Percentiles rank a stretch among this genome's conserved stretches.
Conservation (phyloP, 1,140 invertebrate species). For the Stratiolaelaps scimitus region DNA sequence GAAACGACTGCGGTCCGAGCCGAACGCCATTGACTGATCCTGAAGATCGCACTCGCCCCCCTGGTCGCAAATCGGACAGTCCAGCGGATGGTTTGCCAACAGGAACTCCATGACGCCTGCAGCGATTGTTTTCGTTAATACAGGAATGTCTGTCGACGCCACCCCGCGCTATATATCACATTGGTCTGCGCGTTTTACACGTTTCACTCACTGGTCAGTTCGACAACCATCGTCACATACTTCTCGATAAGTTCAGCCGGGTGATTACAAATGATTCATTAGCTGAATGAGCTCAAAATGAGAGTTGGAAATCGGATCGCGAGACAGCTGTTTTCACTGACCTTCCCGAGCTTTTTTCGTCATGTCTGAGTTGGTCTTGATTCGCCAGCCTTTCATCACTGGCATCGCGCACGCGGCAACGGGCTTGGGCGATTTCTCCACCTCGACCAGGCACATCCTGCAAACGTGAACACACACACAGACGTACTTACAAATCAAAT, state of each 20-base stretch:
- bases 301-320: too few relatives aligned
- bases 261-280: too few relatives aligned
- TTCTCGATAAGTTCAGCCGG: too few relatives aligned
- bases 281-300: too few relatives aligned
- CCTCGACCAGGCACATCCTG: constrained; percentile 98
- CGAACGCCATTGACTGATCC: constrained; percentile 99
- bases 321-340: neutral
- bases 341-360: constrained; percentile 76
- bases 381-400: constrained; percentile 91
- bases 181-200: too few relatives aligned
- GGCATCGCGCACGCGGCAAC: constrained; percentile 99
- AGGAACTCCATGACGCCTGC: constrained; percentile 97
- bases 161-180: too few relatives aligned
- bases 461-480: constrained; percentile 43
- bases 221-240: too few relatives aligned
- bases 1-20: constrained; percentile 84
- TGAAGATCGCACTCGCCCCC: constrained; percentile 96
- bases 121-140: too few relatives aligned
- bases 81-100: constrained; percentile 92
- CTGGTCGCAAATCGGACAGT: constrained; percentile 99
- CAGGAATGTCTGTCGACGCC: too few relatives aligned
- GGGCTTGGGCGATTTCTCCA: constrained; percentile 87
- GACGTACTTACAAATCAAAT: too few relatives aligned
- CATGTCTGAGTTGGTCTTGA: constrained; percentile 94
- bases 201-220: too few relatives aligned